These are phyloP conservation scores for Eueremaeus valkanovi DNA, from an alignment of 2,888 invertebrate genomes.

Conservation along the genomic window DNA sequence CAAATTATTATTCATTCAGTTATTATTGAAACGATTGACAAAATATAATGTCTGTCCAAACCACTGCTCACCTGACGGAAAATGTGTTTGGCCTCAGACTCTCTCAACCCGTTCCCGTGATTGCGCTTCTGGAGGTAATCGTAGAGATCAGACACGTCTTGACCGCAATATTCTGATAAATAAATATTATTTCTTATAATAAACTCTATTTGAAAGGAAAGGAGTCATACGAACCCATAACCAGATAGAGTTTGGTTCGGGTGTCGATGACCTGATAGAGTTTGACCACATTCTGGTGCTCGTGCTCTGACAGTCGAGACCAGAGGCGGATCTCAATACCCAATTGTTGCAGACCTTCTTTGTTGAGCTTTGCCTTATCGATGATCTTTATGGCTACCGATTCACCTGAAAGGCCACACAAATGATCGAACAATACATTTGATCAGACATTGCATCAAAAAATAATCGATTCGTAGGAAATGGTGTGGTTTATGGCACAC, in stretches of 20 bases:
- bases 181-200: neutral
- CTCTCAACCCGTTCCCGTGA: constrained; percentile 41
- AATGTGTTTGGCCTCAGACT: constrained; percentile 42
- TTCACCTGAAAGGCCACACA: constrained; percentile 46
- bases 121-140: constrained; percentile 88
- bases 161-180: constrained; percentile 49
- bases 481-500: no score
- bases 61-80: constrained; percentile 42
- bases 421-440: no score
- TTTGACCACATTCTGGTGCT: constrained; percentile 97
- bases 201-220: neutral
- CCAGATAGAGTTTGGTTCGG: constrained; percentile 87
- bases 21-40: no score
- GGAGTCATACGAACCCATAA: constrained; percentile 41
- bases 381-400: constrained; percentile 69
- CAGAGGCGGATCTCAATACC: constrained; percentile 81
- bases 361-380: constrained; percentile 96
- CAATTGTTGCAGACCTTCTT: constrained; percentile 89
- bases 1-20: neutral
- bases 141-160: constrained; percentile 97
- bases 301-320: constrained; percentile 52
- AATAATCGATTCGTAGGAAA: no score
- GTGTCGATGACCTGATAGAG: constrained; percentile 99
- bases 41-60: neutral
- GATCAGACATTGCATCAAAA: no score